phyloP scores from a whole-genome alignment of 1,140 invertebrate genomes.

The Cotesia glomerata region DNA sequence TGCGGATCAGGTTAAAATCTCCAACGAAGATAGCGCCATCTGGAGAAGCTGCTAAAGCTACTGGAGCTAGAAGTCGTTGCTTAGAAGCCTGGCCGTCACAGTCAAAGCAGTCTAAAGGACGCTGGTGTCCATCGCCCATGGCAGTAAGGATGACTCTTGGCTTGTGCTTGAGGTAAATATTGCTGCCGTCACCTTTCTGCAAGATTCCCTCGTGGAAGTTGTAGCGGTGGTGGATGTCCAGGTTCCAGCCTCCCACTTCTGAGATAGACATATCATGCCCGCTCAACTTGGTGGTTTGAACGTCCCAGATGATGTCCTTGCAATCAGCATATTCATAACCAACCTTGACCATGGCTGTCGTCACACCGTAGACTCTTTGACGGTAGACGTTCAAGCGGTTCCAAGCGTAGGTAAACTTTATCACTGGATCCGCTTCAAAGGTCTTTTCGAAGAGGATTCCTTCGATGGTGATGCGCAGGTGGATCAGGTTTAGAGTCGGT shows the following conservation, averaged over 20 bases:
- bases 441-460: slow-evolving; percentile 91
- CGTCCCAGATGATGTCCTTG: slow-evolving; percentile 93
- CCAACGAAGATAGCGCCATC: slow-evolving; percentile 96
- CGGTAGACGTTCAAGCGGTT: slow-evolving; percentile 95
- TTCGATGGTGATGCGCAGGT: slow-evolving; percentile 90
- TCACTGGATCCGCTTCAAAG: slow-evolving; percentile 94
- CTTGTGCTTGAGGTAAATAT: slow-evolving; percentile 94
- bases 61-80: slow-evolving; percentile 86
- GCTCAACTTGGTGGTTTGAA: slow-evolving; percentile 91
- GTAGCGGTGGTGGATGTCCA: slow-evolving; percentile 96
- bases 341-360: slow-evolving; percentile 90
- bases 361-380: slow-evolving; percentile 91
- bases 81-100: slow-evolving; percentile 84
- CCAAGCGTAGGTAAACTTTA: slow-evolving; percentile 97
- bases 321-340: slow-evolving; percentile 96
- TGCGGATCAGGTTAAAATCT: slow-evolving; percentile 93
- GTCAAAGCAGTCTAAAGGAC: slow-evolving; percentile 80
- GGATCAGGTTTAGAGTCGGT: slow-evolving; percentile 80
- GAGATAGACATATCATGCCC: slow-evolving; percentile 97
- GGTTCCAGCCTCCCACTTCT: slow-evolving; percentile 94
- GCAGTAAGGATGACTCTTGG: slow-evolving; percentile 89
- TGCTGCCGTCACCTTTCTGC: slow-evolving; percentile 96
- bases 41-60: slow-evolving; percentile 86
- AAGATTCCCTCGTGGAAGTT: slow-evolving; percentile 97
- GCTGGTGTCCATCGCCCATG: slow-evolving; percentile 90